Percentiles rank a stretch among this genome's conserved stretches.
Evolutionary conservation across 2,888 invertebrate species (phyloP).

Genomic region (Ophraella communa): DNA sequence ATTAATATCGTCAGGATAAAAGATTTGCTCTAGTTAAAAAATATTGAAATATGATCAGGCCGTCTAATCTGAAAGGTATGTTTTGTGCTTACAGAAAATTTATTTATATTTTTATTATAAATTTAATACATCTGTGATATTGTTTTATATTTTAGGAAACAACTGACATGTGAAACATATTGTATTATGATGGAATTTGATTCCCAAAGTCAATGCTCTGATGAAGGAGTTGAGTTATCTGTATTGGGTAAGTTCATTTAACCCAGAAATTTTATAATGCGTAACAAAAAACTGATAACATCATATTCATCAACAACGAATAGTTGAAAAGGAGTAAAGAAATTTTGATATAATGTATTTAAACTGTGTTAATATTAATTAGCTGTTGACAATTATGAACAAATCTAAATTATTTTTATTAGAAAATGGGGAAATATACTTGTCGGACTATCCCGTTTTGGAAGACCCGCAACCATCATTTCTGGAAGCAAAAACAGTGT

Average conservation of each 20-base stretch:
- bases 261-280: neutral
- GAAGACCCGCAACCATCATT: slow-evolving; percentile 52
- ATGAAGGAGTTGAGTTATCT: slow-evolving; percentile 53
- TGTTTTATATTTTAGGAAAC: slow-evolving; percentile 26
- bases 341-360: neutral
- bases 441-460: slow-evolving; percentile 44
- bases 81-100: slow-evolving; percentile 28
- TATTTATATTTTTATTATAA: slow-evolving; percentile 30
- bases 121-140: slow-evolving; percentile 30
- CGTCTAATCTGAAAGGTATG: slow-evolving; percentile 27
- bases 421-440: slow-evolving; percentile 47
- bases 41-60: slow-evolving; percentile 6
- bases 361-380: neutral
- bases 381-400: slow-evolving; percentile 2
- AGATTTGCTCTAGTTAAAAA: slow-evolving; percentile 7
- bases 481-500: slow-evolving; percentile 69
- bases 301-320: neutral
- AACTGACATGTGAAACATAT: slow-evolving; percentile 35
- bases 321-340: neutral
- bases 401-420: slow-evolving; percentile 21
- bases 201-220: slow-evolving; percentile 52
- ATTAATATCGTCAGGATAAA: neutral
- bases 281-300: neutral
- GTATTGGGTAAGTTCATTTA: slow-evolving; percentile 43
- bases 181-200: slow-evolving; percentile 52